These are phyloP conservation scores for Chloropsis cyanopogon DNA, from an alignment of 2,113 vertebrate genomes.

Conservation along the genomic window DNA sequence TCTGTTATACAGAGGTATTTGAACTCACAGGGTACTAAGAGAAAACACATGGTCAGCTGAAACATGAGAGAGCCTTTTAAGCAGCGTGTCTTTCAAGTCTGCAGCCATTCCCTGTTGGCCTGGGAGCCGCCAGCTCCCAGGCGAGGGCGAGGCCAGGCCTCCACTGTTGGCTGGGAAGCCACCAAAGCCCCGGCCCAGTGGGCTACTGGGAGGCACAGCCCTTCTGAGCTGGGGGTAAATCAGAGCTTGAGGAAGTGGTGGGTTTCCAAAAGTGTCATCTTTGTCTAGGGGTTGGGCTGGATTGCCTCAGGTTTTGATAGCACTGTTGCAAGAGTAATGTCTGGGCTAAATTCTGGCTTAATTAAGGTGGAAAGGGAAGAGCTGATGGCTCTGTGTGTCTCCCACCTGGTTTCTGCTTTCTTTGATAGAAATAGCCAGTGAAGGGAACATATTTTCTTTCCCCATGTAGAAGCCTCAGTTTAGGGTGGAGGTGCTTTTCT, in stretches of 20 bases:
- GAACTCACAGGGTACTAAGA: constrained; percentile 62
- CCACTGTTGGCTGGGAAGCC: neutral
- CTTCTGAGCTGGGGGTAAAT: neutral
- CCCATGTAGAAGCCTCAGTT: neutral
- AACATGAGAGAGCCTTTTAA: constrained; percentile 66
- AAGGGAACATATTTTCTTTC: neutral
- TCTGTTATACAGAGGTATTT: constrained; percentile 68
- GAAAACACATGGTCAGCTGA: constrained; percentile 70
- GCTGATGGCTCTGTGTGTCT: neutral
- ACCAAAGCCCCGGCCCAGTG: neutral
- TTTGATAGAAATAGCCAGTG: neutral
- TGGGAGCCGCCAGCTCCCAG: constrained; percentile 3
- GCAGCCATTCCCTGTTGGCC: constrained; percentile 52
- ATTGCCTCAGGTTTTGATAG: neutral
- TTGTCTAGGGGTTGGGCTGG: neutral
- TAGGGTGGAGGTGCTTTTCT: constrained; percentile 44
- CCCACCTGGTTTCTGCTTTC: neutral
- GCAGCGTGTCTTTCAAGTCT: constrained; percentile 58
- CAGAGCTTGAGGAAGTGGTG: neutral
- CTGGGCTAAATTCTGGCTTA: neutral
- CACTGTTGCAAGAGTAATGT: neutral
- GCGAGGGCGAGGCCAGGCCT: neutral
- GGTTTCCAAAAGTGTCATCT: neutral
- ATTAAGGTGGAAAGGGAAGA: neutral
- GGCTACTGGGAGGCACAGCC: neutral